Percentiles rank a stretch among this genome's conserved stretches.
Conservation (phyloP, 2,888 invertebrate genomes). For the Gortyna flavago region DNA sequence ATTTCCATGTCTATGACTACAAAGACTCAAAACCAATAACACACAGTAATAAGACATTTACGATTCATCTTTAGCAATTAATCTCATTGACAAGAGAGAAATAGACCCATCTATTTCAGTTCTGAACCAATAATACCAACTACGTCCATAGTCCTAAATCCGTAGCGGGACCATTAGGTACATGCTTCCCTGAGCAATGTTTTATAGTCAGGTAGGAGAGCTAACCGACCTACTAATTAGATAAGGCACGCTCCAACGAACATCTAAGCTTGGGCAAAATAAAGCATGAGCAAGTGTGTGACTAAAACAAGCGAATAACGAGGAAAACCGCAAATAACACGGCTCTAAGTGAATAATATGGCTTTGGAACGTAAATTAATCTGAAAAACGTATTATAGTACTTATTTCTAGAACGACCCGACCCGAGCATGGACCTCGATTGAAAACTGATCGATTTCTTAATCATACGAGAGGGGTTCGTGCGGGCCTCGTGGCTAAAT, state of each 20-base stretch:
- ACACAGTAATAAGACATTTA: not conserved
- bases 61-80: not conserved
- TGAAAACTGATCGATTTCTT: not conserved
- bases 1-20: not conserved
- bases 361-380: not conserved
- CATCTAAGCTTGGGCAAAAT: slow-evolving; percentile 76
- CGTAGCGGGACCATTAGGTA: slow-evolving; percentile 56
- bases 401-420: not conserved
- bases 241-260: slow-evolving; percentile 80
- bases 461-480: not conserved
- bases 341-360: slow-evolving; percentile 28
- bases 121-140: slow-evolving; percentile 38
- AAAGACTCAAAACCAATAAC: not conserved
- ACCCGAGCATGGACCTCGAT: not conserved
- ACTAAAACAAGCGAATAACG: slow-evolving; percentile 50
- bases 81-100: not conserved
- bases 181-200: slow-evolving; percentile 81
- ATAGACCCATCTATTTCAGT: slow-evolving; percentile 5
- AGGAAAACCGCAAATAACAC: slow-evolving; percentile 58
- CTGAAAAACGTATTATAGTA: not conserved
- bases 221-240: slow-evolving; percentile 85
- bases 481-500: not conserved
- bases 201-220: slow-evolving; percentile 71
- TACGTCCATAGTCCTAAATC: slow-evolving; percentile 55
- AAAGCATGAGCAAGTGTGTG: slow-evolving; percentile 55